Evolutionary conservation across 2,113 vertebrate species (phyloP).

Genomic region (Uropsilus gracilis): DNA sequence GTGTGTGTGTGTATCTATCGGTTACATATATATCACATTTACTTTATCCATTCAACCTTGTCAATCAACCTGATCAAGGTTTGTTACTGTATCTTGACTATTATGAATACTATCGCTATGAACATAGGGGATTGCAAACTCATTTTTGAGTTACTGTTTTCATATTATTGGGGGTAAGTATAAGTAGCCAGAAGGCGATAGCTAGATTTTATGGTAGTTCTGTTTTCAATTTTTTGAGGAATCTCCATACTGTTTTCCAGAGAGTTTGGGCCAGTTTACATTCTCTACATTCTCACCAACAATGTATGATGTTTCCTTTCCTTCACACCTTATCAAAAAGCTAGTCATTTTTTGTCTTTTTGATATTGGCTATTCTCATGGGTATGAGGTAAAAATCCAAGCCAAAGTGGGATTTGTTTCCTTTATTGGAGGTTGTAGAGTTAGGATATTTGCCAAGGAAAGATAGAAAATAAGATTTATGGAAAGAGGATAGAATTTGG

Average conservation of each 20-base stretch:
- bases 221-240: neutral
- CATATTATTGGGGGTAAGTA: neutral
- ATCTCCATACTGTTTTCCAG: neutral
- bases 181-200: neutral
- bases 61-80: neutral
- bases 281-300: neutral
- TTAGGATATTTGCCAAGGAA: neutral
- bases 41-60: neutral
- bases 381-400: neutral
- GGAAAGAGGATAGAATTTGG: neutral
- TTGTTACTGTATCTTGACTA: neutral
- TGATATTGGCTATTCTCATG: neutral
- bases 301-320: neutral
- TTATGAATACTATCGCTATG: neutral
- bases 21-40: neutral
- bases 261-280: neutral
- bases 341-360: neutral
- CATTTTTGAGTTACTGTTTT: neutral
- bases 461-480: neutral
- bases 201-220: too few relatives aligned
- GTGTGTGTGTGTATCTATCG: neutral
- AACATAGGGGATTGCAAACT: neutral
- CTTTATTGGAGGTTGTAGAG: neutral
- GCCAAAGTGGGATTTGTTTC: neutral
- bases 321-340: neutral